Evolutionary conservation across 2,888 invertebrate genomes (phyloP).

Genomic region (Clivina fossor): DNA sequence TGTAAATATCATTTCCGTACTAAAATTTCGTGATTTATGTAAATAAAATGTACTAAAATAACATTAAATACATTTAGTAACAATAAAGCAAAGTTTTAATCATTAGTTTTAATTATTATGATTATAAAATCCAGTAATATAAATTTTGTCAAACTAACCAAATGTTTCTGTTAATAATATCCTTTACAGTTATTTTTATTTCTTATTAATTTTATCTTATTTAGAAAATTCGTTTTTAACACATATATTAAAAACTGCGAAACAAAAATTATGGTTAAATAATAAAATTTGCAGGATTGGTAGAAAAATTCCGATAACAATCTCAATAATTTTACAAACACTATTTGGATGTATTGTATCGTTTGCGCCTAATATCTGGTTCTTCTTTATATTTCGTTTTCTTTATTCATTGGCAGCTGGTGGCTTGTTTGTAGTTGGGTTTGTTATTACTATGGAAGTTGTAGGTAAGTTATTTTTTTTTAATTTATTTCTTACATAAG

Average conservation of each 20-base stretch:
- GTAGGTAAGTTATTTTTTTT: slow-evolving; percentile 58
- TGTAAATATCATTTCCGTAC: too few relatives aligned
- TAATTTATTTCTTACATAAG: too few relatives aligned
- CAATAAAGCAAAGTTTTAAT: too few relatives aligned
- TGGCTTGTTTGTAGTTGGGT: slow-evolving; percentile 80
- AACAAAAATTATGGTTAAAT: background rate
- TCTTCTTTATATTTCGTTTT: slow-evolving; percentile 69
- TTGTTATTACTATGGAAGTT: slow-evolving; percentile 69
- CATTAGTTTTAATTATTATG: too few relatives aligned
- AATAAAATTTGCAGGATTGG: slow-evolving; percentile 70
- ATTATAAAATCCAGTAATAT: too few relatives aligned
- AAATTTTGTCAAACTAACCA: too few relatives aligned
- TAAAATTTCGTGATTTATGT: too few relatives aligned
- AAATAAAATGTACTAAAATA: too few relatives aligned
- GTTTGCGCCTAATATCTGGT: slow-evolving; percentile 65
- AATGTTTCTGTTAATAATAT: too few relatives aligned
- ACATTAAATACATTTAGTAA: too few relatives aligned
- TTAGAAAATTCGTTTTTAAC: background rate
- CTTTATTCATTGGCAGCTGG: slow-evolving; percentile 76
- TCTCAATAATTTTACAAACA: slow-evolving; percentile 72
- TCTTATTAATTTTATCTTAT: too few relatives aligned
- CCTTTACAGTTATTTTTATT: too few relatives aligned
- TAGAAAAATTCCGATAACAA: slow-evolving; percentile 70
- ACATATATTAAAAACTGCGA: background rate
- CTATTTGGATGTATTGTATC: slow-evolving; percentile 70